phyloP scores from a whole-genome alignment of 1,140 invertebrate species.

The Drosophila tristis region DNA sequence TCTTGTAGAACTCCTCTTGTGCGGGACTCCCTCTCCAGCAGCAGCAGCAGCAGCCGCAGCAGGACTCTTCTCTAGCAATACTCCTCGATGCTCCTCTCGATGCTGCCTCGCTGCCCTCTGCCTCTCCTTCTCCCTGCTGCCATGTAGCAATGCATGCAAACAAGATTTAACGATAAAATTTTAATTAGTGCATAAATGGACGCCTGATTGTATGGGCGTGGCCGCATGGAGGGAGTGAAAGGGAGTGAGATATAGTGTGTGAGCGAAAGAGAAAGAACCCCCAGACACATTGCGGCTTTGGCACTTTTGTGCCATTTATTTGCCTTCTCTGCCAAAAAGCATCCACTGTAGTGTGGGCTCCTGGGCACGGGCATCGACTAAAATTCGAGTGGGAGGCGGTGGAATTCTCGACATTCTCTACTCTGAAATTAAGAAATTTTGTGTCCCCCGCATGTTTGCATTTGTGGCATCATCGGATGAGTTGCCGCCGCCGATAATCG shows the following conservation, averaged over 20 bases:
- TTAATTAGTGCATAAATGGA: conserved; percentile 83
- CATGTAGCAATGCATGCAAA: conserved; percentile 80
- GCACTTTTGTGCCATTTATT: conserved; percentile 69
- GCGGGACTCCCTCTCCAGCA: background rate
- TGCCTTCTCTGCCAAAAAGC: conserved; percentile 38
- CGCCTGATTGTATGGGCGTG: conserved; percentile 81
- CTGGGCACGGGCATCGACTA: conserved; percentile 21
- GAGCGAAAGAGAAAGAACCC: conserved; percentile 9
- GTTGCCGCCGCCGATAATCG: conserved; percentile 44
- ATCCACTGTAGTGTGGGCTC: background rate
- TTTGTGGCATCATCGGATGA: conserved; percentile 23
- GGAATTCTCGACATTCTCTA: background rate
- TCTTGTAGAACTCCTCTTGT: conserved; percentile 2
- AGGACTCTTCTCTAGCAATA: too few species aligned
- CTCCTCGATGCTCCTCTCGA: too few species aligned
- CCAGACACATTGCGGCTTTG: conserved; percentile 74
- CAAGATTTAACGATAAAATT: conserved; percentile 83
- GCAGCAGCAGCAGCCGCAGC: too few species aligned
- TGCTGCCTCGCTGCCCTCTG: too few species aligned
- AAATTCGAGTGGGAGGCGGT: background rate
- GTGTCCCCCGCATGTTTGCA: conserved; percentile 32
- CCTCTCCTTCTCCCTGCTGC: conserved; percentile 17
- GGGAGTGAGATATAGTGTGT: conserved; percentile 1
- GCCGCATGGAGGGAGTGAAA: conserved; percentile 51
- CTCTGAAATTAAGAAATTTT: conserved; percentile 60